Conservation (phyloP, 2,888 invertebrate species). For the Palloptera scutellata region DNA sequence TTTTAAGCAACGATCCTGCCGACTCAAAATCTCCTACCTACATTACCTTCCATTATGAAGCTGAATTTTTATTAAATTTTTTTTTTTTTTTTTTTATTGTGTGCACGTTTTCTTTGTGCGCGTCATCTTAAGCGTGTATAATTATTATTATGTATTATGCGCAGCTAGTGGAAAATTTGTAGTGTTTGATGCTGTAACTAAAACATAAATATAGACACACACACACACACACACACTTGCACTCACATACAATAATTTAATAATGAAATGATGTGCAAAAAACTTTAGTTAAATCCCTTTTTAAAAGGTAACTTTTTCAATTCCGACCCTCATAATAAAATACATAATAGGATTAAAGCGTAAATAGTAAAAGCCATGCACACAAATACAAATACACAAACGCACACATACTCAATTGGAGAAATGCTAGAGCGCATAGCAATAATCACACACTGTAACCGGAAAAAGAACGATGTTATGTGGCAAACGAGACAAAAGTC, state of each 20-base stretch:
- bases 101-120: background rate
- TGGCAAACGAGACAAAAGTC: background rate
- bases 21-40: background rate
- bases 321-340: slow-evolving; percentile 49
- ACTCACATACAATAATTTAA: slow-evolving; percentile 7
- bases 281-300: slow-evolving; percentile 34
- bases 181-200: too few species aligned
- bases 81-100: background rate
- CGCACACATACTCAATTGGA: background rate
- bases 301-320: slow-evolving; percentile 41
- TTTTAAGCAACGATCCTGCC: background rate
- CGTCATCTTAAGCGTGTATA: slow-evolving; percentile 6
- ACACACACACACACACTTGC: slow-evolving; percentile 2
- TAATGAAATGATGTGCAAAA: slow-evolving; percentile 32
- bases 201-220: slow-evolving; percentile 17
- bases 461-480: slow-evolving; percentile 2
- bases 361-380: slow-evolving; percentile 39
- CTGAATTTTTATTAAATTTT: background rate
- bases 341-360: slow-evolving; percentile 52
- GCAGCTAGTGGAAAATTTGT: too few species aligned
- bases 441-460: background rate
- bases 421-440: background rate
- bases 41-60: background rate
- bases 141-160: background rate
- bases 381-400: slow-evolving; percentile 4